phyloP scores from a whole-genome alignment of 2,113 vertebrate species.

The Pheucticus melanocephalus region DNA sequence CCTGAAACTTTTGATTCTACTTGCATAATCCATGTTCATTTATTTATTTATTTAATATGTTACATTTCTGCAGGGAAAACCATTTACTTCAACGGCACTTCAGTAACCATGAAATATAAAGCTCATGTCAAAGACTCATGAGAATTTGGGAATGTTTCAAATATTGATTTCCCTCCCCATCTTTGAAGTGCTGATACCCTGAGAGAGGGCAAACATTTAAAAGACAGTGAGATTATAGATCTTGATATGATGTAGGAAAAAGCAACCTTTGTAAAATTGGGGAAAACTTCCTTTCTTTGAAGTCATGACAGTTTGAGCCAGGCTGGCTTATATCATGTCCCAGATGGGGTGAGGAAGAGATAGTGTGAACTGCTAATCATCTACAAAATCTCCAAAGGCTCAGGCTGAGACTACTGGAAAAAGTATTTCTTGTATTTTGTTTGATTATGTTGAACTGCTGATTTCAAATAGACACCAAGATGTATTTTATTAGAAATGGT shows the following conservation, averaged over 20 bases:
- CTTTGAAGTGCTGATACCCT: neutral
- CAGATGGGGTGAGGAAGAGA: neutral
- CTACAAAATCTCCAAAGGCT: neutral
- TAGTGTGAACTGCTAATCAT: neutral
- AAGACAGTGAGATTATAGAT: neutral
- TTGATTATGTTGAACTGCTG: neutral
- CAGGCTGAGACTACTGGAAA: neutral
- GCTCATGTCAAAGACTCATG: neutral
- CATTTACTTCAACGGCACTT: neutral
- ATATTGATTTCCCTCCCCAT: accelerated
- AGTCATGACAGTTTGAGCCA: neutral
- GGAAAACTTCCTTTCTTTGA: neutral
- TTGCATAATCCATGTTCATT: neutral
- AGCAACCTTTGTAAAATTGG: neutral
- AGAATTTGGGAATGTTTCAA: neutral
- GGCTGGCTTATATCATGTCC: neutral
- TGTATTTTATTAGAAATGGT: neutral
- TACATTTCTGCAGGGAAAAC: neutral
- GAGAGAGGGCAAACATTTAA: neutral
- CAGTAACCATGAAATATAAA: neutral
- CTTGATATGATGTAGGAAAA: neutral
- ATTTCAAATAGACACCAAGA: neutral
- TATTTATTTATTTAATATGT: neutral
- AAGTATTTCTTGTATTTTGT: neutral
- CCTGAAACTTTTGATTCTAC: neutral